Conservation (phyloP, 2,888 invertebrate genomes). For the Alsophila aescularia region DNA sequence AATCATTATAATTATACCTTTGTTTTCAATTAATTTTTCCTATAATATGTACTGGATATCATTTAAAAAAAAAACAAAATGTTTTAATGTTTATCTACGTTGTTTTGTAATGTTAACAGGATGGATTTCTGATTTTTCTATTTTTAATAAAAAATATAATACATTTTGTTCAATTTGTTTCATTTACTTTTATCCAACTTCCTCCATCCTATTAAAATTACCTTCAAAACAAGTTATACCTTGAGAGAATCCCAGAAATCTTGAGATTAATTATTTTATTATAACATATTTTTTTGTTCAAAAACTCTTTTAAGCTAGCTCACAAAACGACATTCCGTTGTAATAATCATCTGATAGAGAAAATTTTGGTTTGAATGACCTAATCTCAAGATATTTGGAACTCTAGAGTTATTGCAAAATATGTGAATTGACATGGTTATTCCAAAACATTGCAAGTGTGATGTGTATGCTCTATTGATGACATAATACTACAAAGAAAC, state of each 20-base stretch:
- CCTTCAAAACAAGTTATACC: neutral
- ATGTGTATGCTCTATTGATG: too few species aligned
- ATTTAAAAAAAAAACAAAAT: neutral
- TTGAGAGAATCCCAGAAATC: neutral
- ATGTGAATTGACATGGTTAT: too few species aligned
- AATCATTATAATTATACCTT: too few species aligned
- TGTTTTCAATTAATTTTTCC: neutral
- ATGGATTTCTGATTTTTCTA: conserved; percentile 44
- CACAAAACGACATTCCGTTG: too few species aligned
- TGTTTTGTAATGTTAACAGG: conserved; percentile 51
- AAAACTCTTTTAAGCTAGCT: too few species aligned
- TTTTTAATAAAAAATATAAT: conserved; percentile 26
- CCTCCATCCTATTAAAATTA: conserved; percentile 57
- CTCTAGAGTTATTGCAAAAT: too few species aligned
- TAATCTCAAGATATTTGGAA: too few species aligned
- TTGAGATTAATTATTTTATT: neutral
- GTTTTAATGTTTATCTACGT: neutral
- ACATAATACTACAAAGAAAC: too few species aligned
- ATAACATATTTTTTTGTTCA: neutral
- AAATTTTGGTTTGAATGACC: too few species aligned
- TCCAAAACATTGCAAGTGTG: too few species aligned
- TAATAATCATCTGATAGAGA: too few species aligned
- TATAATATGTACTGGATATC: neutral
- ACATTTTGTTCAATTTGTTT: conserved; percentile 41
- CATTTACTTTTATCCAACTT: conserved; percentile 28